Conservation (phyloP, 2,113 vertebrate genomes). For the Pycnonotus jocosus region DNA sequence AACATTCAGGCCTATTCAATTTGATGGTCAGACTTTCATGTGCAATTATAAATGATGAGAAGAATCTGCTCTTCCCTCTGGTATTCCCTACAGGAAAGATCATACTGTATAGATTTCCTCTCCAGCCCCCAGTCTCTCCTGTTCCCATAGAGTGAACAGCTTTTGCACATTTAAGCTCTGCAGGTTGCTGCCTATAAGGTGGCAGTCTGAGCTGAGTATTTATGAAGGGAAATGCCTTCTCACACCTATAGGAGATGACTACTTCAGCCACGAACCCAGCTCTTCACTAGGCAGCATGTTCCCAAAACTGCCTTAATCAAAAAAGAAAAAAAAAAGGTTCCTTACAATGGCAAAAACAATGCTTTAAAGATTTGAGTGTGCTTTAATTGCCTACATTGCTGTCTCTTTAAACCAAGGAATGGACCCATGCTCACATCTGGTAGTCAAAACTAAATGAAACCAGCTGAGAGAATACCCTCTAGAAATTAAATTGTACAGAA, state of each 20-base stretch:
- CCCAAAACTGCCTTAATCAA: not conserved
- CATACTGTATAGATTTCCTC: not conserved
- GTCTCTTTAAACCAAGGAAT: slow-evolving; percentile 44
- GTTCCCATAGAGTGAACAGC: not conserved
- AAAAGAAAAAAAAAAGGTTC: not conserved
- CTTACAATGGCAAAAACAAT: slow-evolving; percentile 14
- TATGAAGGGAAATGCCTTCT: not conserved
- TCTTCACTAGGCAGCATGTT: not conserved
- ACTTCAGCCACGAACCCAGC: not conserved
- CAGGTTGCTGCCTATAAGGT: not conserved
- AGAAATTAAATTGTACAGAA: slow-evolving; percentile 55
- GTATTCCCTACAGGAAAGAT: not conserved
- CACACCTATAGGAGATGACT: not conserved
- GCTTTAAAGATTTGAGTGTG: slow-evolving; percentile 22
- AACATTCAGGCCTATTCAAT: not conserved
- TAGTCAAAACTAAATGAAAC: slow-evolving; percentile 56
- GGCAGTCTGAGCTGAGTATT: not conserved
- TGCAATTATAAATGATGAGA: not conserved
- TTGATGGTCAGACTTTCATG: not conserved
- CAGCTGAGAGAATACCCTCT: slow-evolving; percentile 54
- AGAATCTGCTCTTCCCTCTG: not conserved
- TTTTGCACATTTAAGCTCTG: not conserved
- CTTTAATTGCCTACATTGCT: slow-evolving; percentile 22
- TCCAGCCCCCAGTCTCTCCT: not conserved
- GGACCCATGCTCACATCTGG: slow-evolving; percentile 44